Evolutionary conservation across 2,113 vertebrate species (phyloP).

Genomic region (Spheniscus mendiculus): DNA sequence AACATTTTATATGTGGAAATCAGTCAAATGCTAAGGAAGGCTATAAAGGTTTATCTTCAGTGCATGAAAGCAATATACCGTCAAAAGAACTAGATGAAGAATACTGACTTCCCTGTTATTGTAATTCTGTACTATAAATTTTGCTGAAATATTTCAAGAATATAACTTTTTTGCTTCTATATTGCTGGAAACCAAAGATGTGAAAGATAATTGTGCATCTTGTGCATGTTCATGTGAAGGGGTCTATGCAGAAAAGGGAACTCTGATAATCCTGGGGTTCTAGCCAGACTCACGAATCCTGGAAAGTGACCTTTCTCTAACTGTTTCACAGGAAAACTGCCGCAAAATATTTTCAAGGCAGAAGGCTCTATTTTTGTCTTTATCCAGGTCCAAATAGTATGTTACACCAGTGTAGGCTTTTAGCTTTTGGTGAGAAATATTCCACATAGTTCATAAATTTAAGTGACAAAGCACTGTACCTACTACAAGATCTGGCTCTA

Average conservation of each 20-base stretch:
- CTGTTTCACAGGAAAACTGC: not conserved
- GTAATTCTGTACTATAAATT: not conserved
- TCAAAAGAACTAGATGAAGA: not conserved
- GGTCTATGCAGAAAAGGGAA: not conserved
- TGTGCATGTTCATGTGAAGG: not conserved
- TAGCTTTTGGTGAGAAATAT: not conserved
- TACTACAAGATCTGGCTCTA: not conserved
- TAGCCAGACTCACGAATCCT: not conserved
- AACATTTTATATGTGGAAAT: not conserved
- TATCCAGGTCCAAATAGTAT: not conserved
- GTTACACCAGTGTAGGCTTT: not conserved
- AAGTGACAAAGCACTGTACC: not conserved
- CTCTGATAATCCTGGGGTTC: not conserved
- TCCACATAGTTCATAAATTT: not conserved
- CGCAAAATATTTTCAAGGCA: not conserved
- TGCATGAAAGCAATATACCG: not conserved
- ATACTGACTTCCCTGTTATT: not conserved
- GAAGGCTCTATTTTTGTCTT: not conserved
- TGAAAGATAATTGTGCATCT: not conserved
- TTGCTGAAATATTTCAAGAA: not conserved
- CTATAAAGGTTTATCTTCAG: not conserved
- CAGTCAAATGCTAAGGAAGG: not conserved
- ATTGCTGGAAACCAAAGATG: not conserved
- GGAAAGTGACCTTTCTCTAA: not conserved
- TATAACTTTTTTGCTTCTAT: not conserved